These are phyloP conservation scores for Drosophila dunni DNA, from an alignment of 1,140 invertebrate species.

Conservation along the genomic window DNA sequence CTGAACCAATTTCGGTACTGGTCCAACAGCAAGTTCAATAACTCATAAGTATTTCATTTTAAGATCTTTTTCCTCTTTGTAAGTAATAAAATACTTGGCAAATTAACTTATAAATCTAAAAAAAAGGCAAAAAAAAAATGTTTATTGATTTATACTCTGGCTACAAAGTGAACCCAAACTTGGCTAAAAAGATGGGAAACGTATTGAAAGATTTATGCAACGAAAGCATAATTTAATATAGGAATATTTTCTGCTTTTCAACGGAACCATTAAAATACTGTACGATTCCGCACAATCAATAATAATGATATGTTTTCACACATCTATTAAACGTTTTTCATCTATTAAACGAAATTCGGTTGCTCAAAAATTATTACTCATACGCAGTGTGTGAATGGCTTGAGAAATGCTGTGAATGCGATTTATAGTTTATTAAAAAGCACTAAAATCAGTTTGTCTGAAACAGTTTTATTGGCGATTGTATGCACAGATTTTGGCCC, in stretches of 20 bases:
- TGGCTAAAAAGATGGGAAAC: not conserved
- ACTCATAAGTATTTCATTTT: no score
- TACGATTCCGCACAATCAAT: not conserved
- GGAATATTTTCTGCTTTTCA: not conserved
- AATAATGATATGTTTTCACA: conserved; percentile 18
- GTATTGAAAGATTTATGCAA: not conserved
- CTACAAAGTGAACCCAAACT: not conserved
- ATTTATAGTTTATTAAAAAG: conserved; percentile 36
- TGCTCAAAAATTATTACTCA: conserved; percentile 36
- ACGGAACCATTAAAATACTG: conserved; percentile 3
- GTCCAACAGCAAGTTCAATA: conserved; percentile 2
- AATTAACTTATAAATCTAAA: no score
- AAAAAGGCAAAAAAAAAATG: not conserved
- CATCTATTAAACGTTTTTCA: conserved; percentile 5
- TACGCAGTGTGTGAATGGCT: conserved; percentile 43
- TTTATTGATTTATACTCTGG: not conserved
- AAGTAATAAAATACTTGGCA: no score
- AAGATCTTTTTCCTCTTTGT: no score
- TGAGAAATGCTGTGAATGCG: conserved; percentile 3
- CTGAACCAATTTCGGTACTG: conserved; percentile 1
- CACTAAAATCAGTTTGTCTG: conserved; percentile 41
- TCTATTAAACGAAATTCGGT: not conserved
- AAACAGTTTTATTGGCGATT: conserved; percentile 52
- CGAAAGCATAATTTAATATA: not conserved
- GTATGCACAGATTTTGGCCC: conserved; percentile 50